Percentiles rank a stretch among this genome's conserved stretches.
phyloP scores from a whole-genome alignment of 2,113 vertebrate genomes.

The Odocoileus virginianus region DNA sequence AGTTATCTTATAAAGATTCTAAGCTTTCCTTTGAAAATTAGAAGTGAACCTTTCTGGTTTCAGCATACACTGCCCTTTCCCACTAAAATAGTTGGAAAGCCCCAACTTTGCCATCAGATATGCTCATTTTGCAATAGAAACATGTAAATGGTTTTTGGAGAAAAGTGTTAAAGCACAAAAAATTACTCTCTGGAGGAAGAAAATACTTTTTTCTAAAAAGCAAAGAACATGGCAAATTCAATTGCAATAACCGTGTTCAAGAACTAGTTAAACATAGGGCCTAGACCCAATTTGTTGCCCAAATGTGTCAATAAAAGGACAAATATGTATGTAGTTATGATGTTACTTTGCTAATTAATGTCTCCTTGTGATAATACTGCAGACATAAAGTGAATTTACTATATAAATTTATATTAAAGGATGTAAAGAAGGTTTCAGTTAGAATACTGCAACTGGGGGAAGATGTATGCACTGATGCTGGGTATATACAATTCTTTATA shows the following conservation, averaged over 20 bases:
- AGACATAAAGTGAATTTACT: neutral
- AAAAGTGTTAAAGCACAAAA: neutral
- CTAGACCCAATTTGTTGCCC: neutral
- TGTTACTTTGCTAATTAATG: neutral
- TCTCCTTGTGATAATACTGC: neutral
- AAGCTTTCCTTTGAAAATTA: neutral
- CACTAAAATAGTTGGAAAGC: neutral
- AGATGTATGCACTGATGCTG: neutral
- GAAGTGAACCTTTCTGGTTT: neutral
- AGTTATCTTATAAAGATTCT: neutral
- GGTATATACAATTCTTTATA: neutral
- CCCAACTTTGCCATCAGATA: neutral
- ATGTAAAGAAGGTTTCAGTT: neutral
- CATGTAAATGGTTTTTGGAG: neutral
- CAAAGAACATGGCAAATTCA: neutral
- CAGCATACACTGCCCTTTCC: neutral
- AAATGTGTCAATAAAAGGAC: neutral
- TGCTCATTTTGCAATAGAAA: neutral
- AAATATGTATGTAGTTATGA: neutral
- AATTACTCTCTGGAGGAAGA: neutral
- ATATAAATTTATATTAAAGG: neutral
- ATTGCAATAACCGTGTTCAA: neutral
- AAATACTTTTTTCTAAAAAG: neutral
- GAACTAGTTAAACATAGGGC: neutral
- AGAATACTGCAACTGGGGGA: neutral